Conservation (phyloP, 1,140 invertebrate species). For the Drosophila pruinosa region DNA sequence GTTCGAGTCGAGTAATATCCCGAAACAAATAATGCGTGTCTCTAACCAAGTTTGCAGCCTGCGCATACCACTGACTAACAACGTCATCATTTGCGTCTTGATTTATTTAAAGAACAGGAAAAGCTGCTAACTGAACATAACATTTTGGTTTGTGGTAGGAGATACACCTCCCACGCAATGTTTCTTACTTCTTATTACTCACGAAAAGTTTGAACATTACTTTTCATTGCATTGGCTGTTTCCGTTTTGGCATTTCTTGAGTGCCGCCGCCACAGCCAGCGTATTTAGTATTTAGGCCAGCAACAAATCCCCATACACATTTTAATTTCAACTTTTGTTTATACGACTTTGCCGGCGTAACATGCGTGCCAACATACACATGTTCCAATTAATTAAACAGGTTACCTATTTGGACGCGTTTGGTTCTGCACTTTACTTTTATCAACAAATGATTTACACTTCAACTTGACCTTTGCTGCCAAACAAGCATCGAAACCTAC, state of each 20-base stretch:
- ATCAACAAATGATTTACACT: constrained; percentile 44
- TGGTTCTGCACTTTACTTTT: constrained; percentile 43
- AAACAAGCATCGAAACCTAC: background rate
- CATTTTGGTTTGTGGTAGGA: background rate
- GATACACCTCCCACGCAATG: constrained; percentile 5
- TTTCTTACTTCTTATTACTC: background rate
- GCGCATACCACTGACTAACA: constrained; percentile 12
- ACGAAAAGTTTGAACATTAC: constrained; percentile 7
- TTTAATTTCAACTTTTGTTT: background rate
- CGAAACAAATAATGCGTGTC: constrained; percentile 30
- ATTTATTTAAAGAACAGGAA: constrained; percentile 1
- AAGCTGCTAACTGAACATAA: background rate
- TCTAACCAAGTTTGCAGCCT: constrained; percentile 42
- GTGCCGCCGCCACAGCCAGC: background rate
- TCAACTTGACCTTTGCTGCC: constrained; percentile 53
- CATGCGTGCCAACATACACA: background rate
- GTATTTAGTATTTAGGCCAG: constrained; percentile 4
- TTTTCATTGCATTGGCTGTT: constrained; percentile 3
- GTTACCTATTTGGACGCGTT: constrained; percentile 19
- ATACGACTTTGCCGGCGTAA: constrained; percentile 7
- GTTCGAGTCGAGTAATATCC: constrained; percentile 15
- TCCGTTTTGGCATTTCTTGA: constrained; percentile 10
- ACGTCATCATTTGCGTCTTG: constrained; percentile 6
- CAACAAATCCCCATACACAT: background rate
- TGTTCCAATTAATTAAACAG: constrained; percentile 16